Base-by-base conservation (phyloP, 2,888 invertebrate genomes). In the Machimus atricapillus region DNA sequence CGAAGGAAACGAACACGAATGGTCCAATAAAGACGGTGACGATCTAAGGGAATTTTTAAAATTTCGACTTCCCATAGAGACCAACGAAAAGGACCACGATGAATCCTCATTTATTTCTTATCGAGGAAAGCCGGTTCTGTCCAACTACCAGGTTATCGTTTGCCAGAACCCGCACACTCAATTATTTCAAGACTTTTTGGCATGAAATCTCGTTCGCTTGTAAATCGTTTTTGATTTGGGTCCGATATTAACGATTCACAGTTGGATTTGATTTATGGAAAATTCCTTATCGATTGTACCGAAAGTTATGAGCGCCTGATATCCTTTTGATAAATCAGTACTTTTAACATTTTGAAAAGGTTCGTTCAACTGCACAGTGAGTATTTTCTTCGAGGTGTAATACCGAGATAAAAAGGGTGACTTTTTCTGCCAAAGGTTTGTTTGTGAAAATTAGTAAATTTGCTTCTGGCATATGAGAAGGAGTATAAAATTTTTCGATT, bases 151-250 rank as follows among this genome's bases (percentile, higher is more conserved):
- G 85, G 85, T 85, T 85, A 85, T 85, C 85, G 74, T 74, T 31
- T 73, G 27, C 85, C 46, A 27, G 16, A 19, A 31, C 58, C 74
- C 74, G 73, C 58, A 83, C 82, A 85, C 85, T 85, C 85, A 85
- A 85, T 85, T 85, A 85, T 85, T 85, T 85, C 74, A 85, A 74
- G 85, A 74, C 31, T 83, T 83, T 37, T 37, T 74, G 85, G 82
- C 82, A 83, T 66, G 66, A 56, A 83, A 85, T 85, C 74, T 85
- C 74, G 46, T 74, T 43, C 85, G 74, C 85, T 85, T 85, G 85
- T 85, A 85, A 85, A 85, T 85, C 85, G 46, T 14, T 85, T 85
- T 85, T 85, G 85, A 85, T 85, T 85, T 85, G 85, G 74, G 85
- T 74, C 73, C 74, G 74, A 85, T 85, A 85, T 85, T 85, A 85